Evolutionary conservation across 2,797 vertebrate genomes (phyloP).

Genomic region (Decapterus maruadsi): DNA sequence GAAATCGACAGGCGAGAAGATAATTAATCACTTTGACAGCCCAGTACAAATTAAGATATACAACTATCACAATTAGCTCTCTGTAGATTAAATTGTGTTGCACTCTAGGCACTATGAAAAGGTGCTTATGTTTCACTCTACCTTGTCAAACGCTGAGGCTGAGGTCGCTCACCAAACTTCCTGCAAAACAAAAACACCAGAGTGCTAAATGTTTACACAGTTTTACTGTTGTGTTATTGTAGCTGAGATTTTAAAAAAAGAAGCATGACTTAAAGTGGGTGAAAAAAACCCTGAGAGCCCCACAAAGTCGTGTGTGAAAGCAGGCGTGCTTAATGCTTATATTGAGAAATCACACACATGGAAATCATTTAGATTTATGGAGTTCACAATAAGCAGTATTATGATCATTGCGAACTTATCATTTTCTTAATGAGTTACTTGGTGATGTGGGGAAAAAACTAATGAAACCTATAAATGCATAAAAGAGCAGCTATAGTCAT

Average conservation of each 20-base stretch:
- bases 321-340: neutral
- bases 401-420: neutral
- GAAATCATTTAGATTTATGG: neutral
- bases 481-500: neutral
- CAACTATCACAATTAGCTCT: neutral
- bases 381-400: neutral
- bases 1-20: constrained; percentile 19
- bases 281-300: neutral
- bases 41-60: neutral
- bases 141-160: constrained; percentile 87
- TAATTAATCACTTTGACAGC: neutral
- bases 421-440: neutral
- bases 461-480: neutral
- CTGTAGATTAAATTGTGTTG: neutral
- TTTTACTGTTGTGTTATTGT: neutral
- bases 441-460: too few species aligned
- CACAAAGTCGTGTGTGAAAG: neutral
- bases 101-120: neutral
- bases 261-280: neutral
- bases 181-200: constrained; percentile 74
- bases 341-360: neutral
- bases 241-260: neutral
- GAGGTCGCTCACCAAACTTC: constrained; percentile 86
- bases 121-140: constrained; percentile 39
- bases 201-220: constrained; percentile 21